These are phyloP conservation scores for Pangasius sanitwongsei DNA, from an alignment of 2,797 vertebrate species.

Conservation along the genomic window DNA sequence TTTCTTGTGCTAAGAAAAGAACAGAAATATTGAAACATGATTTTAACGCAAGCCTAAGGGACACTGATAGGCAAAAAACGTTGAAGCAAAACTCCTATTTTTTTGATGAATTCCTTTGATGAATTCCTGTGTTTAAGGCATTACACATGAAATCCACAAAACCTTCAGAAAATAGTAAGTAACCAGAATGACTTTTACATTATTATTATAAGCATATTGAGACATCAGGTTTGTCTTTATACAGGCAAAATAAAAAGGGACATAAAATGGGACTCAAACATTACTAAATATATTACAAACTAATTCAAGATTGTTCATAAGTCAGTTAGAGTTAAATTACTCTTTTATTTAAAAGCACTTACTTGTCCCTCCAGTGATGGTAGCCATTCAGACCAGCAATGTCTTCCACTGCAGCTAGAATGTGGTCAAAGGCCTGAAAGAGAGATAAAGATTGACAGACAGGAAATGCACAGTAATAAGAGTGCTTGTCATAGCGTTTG, in stretches of 20 bases:
- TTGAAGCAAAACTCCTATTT: not conserved
- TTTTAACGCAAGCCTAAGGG: not conserved
- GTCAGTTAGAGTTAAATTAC: too few species aligned
- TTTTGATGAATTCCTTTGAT: not conserved
- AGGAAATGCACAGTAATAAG: not conserved
- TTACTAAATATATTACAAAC: not conserved
- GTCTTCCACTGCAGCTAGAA: conserved; percentile 94
- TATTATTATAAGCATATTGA: not conserved
- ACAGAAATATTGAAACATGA: not conserved
- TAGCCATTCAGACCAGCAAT: conserved; percentile 94
- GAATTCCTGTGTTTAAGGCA: not conserved
- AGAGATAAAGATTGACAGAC: not conserved
- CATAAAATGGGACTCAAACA: not conserved
- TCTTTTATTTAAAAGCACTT: conserved; percentile 61
- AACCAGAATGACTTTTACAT: not conserved
- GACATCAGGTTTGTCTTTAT: not conserved
- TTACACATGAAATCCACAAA: not conserved
- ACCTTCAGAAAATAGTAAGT: not conserved
- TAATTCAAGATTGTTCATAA: not conserved
- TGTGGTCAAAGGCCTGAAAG: conserved; percentile 91
- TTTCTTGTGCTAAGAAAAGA: not conserved
- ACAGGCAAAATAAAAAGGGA: not conserved
- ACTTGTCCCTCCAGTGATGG: conserved; percentile 98
- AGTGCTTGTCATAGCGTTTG: not conserved
- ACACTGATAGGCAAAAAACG: not conserved